Evolutionary conservation across 1,140 invertebrate genomes (phyloP).

Genomic region (Agrypnia vestita): DNA sequence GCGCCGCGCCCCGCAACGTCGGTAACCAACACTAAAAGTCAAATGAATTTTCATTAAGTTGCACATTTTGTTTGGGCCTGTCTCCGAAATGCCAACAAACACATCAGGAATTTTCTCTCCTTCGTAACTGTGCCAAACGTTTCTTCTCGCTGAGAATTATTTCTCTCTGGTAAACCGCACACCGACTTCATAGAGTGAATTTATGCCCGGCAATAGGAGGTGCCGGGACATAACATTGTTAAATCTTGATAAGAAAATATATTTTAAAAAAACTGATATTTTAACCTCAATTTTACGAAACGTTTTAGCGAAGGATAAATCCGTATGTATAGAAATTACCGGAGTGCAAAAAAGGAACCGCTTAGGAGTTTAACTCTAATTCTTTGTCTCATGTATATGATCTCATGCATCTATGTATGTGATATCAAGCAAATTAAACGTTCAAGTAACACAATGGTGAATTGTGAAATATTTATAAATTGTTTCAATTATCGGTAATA

Average conservation of each 20-base stretch:
- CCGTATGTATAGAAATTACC: too few relatives aligned
- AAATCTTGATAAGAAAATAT: neutral
- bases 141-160: slow-evolving; percentile 17
- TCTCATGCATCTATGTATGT: too few relatives aligned
- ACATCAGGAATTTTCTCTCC: slow-evolving; percentile 3
- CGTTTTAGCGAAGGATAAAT: too few relatives aligned
- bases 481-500: too few relatives aligned
- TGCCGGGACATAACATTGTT: neutral
- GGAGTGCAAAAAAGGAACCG: too few relatives aligned
- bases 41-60: slow-evolving; percentile 28
- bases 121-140: slow-evolving; percentile 28
- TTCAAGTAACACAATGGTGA: too few relatives aligned
- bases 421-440: too few relatives aligned
- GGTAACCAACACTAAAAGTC: neutral
- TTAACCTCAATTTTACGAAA: too few relatives aligned
- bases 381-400: too few relatives aligned
- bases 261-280: too few relatives aligned
- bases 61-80: slow-evolving; percentile 18
- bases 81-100: slow-evolving; percentile 24
- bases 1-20: neutral
- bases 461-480: too few relatives aligned
- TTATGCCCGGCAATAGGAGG: neutral
- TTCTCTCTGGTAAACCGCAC: slow-evolving; percentile 5
- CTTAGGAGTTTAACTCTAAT: too few relatives aligned
- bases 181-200: neutral